phyloP scores from a whole-genome alignment of 2,113 vertebrate species.

The Daubentonia madagascariensis region DNA sequence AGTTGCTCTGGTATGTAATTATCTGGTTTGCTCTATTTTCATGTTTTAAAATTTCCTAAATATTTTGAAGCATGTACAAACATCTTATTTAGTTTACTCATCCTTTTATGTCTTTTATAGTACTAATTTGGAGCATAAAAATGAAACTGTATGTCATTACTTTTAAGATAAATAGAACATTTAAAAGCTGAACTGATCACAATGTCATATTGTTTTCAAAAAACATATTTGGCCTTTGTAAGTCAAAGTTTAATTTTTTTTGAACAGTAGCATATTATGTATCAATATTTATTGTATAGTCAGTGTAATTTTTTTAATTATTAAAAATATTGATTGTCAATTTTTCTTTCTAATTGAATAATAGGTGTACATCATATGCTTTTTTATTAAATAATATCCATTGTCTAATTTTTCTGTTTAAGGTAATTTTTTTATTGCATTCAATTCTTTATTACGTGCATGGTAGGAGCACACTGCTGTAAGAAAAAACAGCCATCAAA shows the following conservation, averaged over 20 bases:
- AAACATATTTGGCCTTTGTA: background rate
- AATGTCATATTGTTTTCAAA: background rate
- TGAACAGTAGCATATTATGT: background rate
- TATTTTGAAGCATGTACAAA: background rate
- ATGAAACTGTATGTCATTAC: background rate
- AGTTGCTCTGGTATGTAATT: constrained; percentile 69
- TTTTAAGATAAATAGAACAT: background rate
- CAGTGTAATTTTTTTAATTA: background rate
- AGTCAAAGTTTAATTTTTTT: background rate
- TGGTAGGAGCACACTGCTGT: background rate
- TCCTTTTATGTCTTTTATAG: background rate
- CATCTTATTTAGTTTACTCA: background rate
- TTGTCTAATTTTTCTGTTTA: background rate
- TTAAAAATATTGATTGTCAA: background rate
- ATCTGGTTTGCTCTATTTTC: background rate
- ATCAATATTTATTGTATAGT: background rate
- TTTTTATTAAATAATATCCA: background rate
- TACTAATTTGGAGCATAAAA: background rate
- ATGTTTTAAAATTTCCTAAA: background rate
- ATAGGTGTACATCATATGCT: background rate
- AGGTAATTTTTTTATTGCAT: background rate
- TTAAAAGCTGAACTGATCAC: background rate
- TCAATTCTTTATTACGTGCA: background rate
- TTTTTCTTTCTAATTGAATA: background rate
- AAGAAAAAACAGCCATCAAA: background rate